Conservation (phyloP, 2,113 vertebrate genomes). For the Leucoraja erinaceus region DNA sequence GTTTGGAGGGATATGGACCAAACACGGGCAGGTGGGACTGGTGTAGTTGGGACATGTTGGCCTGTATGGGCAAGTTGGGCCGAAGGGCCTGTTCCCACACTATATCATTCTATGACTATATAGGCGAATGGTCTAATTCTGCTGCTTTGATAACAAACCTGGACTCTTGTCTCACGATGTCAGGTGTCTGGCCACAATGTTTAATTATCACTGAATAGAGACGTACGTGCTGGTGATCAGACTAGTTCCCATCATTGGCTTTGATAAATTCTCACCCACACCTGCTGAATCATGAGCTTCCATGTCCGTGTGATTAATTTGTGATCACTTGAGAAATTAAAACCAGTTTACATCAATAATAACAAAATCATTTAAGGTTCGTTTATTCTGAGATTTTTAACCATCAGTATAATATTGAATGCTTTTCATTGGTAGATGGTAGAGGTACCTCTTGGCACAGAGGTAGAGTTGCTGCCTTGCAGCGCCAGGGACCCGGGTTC, state of each 20-base stretch:
- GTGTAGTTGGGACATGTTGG: too few relatives aligned
- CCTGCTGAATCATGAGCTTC: neutral
- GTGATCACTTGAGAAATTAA: neutral
- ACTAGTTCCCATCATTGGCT: neutral
- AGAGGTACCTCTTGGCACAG: too few relatives aligned
- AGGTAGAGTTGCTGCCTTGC: too few relatives aligned
- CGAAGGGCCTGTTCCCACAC: too few relatives aligned
- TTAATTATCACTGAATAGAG: neutral
- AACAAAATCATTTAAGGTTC: neutral
- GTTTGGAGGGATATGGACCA: too few relatives aligned
- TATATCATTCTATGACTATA: too few relatives aligned
- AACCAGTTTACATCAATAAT: constrained; percentile 7
- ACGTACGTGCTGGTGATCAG: neutral
- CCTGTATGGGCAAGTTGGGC: too few relatives aligned
- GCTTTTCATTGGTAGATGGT: neutral
- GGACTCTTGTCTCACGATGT: neutral
- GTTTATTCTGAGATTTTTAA: constrained; percentile 15
- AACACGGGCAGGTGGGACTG: too few relatives aligned
- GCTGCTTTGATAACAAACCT: neutral
- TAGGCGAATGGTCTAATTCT: too few relatives aligned
- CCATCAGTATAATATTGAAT: neutral
- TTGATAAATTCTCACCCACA: neutral
- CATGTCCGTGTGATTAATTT: neutral
- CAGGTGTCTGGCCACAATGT: neutral
- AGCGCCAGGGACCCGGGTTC: too few relatives aligned